A percentile compares a stretch with the other conserved stretches of the same genome.
Conservation (phyloP, 2,797 vertebrate species). For the Molothrus aeneus region DNA sequence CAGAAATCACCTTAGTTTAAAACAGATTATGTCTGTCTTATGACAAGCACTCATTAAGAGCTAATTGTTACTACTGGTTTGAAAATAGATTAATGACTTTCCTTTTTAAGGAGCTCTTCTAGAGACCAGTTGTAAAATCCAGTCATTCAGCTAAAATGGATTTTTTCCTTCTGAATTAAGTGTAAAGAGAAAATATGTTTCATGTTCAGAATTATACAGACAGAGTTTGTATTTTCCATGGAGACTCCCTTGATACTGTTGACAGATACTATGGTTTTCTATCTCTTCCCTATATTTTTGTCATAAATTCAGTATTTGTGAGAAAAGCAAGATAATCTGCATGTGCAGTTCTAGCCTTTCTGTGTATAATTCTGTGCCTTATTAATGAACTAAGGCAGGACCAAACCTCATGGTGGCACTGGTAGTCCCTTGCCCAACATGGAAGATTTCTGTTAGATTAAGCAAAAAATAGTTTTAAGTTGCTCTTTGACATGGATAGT, state of each 20-base stretch:
- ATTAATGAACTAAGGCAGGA: neutral
- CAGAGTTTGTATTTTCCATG: neutral
- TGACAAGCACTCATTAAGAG: neutral
- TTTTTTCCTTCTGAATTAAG: neutral
- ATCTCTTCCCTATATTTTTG: neutral
- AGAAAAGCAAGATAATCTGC: neutral
- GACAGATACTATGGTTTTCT: neutral
- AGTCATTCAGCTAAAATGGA: neutral
- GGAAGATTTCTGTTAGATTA: neutral
- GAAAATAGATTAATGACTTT: neutral
- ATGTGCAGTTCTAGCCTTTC: neutral
- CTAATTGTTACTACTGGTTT: neutral
- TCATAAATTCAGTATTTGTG: neutral
- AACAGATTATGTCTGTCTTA: neutral
- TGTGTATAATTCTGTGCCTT: neutral
- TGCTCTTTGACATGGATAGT: neutral
- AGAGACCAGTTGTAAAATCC: neutral
- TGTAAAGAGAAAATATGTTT: neutral
- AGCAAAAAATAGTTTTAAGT: neutral
- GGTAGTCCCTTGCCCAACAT: neutral
- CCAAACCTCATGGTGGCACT: neutral
- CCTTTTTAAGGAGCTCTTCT: neutral
- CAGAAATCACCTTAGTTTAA: neutral
- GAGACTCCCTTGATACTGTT: neutral
- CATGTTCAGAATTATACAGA: neutral